phyloP scores from a whole-genome alignment of 2,797 vertebrate species.

The Tenualosa thibaudeaui region DNA sequence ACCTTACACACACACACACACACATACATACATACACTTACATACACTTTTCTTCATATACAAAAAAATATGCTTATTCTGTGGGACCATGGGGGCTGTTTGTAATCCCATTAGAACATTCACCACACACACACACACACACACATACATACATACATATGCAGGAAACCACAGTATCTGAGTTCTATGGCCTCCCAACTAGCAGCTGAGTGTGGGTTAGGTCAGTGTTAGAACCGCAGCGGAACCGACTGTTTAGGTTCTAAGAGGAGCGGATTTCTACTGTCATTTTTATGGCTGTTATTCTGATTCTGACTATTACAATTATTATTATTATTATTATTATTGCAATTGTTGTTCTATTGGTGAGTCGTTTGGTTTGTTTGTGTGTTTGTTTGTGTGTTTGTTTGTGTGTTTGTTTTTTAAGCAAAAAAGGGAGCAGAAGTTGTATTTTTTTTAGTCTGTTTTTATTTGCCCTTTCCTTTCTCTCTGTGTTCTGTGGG shows the following conservation, averaged over 20 bases:
- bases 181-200: slow-evolving; percentile 53
- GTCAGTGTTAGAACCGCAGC: background rate
- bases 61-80: slow-evolving; percentile 38
- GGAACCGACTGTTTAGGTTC: background rate
- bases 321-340: slow-evolving; percentile 64
- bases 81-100: slow-evolving; percentile 51
- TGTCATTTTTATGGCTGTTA: slow-evolving; percentile 74
- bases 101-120: slow-evolving; percentile 29
- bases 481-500: slow-evolving; percentile 50
- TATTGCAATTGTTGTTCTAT: slow-evolving; percentile 73
- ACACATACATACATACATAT: background rate
- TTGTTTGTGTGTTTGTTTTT: slow-evolving; percentile 45
- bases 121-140: background rate
- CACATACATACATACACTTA: background rate
- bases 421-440: slow-evolving; percentile 72
- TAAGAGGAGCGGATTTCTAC: slow-evolving; percentile 63
- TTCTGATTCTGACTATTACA: slow-evolving; percentile 39
- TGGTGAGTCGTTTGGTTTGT: slow-evolving; percentile 61
- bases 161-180: slow-evolving; percentile 50
- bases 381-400: slow-evolving; percentile 37
- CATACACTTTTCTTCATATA: background rate
- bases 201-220: too few relatives aligned
- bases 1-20: background rate
- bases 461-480: slow-evolving; percentile 68
- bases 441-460: slow-evolving; percentile 59